Evolutionary conservation across 2,797 vertebrate genomes (phyloP).

Genomic region (Lepilemur septentrionalis): DNA sequence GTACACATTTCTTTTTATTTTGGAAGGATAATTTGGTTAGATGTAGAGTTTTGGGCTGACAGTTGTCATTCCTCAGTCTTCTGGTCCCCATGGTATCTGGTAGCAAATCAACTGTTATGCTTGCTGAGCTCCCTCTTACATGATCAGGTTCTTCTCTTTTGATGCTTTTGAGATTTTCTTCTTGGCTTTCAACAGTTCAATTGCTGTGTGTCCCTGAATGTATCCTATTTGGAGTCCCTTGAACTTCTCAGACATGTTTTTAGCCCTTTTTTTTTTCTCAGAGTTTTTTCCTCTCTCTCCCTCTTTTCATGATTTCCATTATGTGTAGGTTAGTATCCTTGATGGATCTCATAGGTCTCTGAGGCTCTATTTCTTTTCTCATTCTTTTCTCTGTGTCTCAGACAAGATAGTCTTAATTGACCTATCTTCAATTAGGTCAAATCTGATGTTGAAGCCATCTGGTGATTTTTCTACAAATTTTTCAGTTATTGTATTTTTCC

Average conservation of each 20-base stretch:
- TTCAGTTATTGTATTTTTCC: not conserved
- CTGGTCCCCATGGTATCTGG: not conserved
- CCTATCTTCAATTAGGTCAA: not conserved
- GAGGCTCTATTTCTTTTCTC: not conserved
- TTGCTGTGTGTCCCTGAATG: not conserved
- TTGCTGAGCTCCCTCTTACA: not conserved
- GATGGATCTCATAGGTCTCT: not conserved
- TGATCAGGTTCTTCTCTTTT: not conserved
- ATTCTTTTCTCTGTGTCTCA: not conserved
- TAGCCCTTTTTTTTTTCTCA: not conserved
- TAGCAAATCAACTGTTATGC: not conserved
- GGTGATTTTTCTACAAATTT: not conserved
- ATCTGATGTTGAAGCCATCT: not conserved
- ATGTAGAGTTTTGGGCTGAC: not conserved
- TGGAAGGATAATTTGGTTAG: not conserved
- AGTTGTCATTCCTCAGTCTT: not conserved
- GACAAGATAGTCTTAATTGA: not conserved
- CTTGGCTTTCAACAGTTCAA: not conserved
- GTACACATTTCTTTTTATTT: not conserved
- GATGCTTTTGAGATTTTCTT: not conserved
- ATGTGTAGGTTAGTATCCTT: not conserved
- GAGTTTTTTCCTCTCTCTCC: not conserved
- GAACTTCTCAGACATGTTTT: not conserved
- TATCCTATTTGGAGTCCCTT: not conserved
- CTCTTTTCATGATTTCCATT: not conserved